A percentile compares a stretch with the other conserved stretches of the same genome.
phyloP scores from a whole-genome alignment of 2,113 vertebrate species.

The Eidolon helvum region DNA sequence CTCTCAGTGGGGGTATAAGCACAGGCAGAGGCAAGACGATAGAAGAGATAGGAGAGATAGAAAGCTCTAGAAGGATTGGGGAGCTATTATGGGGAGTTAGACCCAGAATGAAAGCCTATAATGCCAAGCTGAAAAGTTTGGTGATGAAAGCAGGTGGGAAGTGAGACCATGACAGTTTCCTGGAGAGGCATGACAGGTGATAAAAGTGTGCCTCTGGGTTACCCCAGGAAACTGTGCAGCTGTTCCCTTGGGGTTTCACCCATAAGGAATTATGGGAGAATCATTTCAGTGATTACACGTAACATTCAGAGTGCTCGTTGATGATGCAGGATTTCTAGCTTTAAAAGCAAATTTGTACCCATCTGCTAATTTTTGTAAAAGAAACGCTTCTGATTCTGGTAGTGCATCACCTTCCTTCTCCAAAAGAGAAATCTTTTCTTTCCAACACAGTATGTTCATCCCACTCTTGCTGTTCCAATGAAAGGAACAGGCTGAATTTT shows the following conservation, averaged over 20 bases:
- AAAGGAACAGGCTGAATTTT: neutral
- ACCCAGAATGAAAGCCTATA: neutral
- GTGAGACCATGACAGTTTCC: neutral
- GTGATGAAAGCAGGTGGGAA: neutral
- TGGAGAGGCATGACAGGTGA: neutral
- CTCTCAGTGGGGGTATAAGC: neutral
- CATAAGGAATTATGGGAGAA: neutral
- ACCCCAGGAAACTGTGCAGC: neutral
- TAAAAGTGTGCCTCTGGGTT: neutral
- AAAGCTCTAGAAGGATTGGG: neutral
- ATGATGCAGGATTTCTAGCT: neutral
- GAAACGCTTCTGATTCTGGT: neutral
- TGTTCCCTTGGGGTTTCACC: neutral
- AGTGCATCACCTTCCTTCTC: neutral
- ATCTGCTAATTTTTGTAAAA: neutral
- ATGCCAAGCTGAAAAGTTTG: neutral
- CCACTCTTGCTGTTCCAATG: neutral
- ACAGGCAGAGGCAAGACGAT: neutral
- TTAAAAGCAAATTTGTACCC: neutral
- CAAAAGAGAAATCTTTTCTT: neutral
- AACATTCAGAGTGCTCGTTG: neutral
- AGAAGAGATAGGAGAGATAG: neutral
- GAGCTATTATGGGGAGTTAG: neutral
- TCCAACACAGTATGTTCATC: neutral
- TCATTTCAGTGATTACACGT: neutral